phyloP scores from a whole-genome alignment of 35 echinoderm and acorn worm species.

The Anneissia japonica region DNA sequence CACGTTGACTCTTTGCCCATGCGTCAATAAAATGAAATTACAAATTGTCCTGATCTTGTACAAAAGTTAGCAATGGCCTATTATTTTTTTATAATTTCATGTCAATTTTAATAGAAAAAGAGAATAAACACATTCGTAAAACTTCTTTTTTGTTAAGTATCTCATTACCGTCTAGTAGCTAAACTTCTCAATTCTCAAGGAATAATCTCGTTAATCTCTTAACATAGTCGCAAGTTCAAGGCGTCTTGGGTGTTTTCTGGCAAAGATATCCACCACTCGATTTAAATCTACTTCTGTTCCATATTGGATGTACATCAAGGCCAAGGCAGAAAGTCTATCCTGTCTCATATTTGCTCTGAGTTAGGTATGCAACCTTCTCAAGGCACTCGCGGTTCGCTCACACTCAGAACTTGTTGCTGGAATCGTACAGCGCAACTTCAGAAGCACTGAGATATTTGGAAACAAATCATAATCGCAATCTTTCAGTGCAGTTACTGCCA shows the following conservation, averaged over 20 bases:
- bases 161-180: no score
- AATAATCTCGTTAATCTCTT: no score
- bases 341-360: constrained; percentile 3
- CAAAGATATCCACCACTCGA: constrained; percentile 17
- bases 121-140: no score
- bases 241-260: constrained; percentile 5
- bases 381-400: constrained; percentile 9
- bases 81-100: no score
- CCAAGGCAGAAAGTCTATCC: background rate
- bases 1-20: no score
- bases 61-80: no score
- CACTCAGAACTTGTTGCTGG: constrained; percentile 12
- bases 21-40: no score
- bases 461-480: background rate
- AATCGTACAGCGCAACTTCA: constrained; percentile 19
- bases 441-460: background rate
- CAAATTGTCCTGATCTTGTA: no score
- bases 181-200: no score
- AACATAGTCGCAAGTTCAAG: no score
- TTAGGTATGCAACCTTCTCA: constrained; percentile 12
- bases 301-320: background rate
- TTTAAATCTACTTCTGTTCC: background rate
- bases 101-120: no score
- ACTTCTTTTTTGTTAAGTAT: no score
- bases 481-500: background rate